phyloP scores from a whole-genome alignment of 1,140 invertebrate genomes.

The Goniozus legneri region DNA sequence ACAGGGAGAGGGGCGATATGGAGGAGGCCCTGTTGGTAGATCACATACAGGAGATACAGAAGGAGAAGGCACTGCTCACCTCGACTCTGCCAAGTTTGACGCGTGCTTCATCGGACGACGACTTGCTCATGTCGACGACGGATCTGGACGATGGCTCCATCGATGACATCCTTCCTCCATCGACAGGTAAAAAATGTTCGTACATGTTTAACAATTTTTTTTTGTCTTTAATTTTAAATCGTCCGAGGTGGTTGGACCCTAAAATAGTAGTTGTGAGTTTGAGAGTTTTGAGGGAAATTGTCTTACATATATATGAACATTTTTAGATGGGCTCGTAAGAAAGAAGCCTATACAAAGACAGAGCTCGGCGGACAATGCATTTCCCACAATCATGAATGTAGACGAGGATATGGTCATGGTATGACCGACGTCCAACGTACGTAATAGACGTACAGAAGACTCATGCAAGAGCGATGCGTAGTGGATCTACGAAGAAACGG shows the following conservation, averaged over 20 bases:
- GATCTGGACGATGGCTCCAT: conserved; percentile 70
- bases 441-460: no score
- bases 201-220: background rate
- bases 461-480: no score
- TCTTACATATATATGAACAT: no score
- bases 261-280: no score
- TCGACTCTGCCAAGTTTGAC: conserved; percentile 74
- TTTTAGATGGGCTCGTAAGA: conserved; percentile 45
- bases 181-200: conserved; percentile 35
- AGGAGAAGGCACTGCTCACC: conserved; percentile 79
- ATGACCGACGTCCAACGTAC: conserved; percentile 38
- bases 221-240: no score
- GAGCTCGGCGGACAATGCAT: conserved; percentile 49
- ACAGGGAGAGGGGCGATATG: conserved; percentile 54
- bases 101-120: conserved; percentile 80
- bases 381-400: conserved; percentile 47
- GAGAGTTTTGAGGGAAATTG: no score
- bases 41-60: conserved; percentile 71
- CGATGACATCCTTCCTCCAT: conserved; percentile 58
- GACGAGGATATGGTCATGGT: conserved; percentile 55
- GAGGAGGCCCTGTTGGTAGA: conserved; percentile 68
- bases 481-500: no score
- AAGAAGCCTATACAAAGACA: conserved; percentile 51
- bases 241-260: no score
- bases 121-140: conserved; percentile 68